Evolutionary conservation across 1,140 invertebrate species (phyloP).

Genomic region (Heliothis virescens): DNA sequence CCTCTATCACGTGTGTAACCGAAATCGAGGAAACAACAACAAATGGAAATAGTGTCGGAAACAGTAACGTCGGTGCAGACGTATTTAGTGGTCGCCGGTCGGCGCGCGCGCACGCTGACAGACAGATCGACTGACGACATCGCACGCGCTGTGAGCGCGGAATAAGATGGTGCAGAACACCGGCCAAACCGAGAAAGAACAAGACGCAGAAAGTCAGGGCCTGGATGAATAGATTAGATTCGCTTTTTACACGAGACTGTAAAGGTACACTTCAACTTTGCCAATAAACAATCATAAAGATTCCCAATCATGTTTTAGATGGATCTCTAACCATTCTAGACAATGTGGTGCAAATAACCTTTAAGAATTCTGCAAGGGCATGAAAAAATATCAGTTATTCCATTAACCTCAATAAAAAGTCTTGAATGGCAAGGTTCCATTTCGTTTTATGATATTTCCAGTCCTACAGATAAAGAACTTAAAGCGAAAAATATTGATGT

Average conservation of each 20-base stretch:
- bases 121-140: conserved; percentile 75
- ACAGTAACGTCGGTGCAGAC: conserved; percentile 72
- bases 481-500: background rate
- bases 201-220: too few species aligned
- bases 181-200: background rate
- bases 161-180: conserved; percentile 10
- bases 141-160: conserved; percentile 2
- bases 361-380: background rate
- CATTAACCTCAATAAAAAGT: background rate
- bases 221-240: too few species aligned
- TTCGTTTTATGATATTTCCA: background rate
- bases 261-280: too few species aligned
- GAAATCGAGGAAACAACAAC: conserved; percentile 62
- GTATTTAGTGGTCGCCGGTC: conserved; percentile 71
- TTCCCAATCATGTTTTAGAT: too few species aligned
- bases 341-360: background rate
- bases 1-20: conserved; percentile 27
- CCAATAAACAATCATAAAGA: too few species aligned
- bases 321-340: too few species aligned
- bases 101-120: conserved; percentile 62
- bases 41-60: conserved; percentile 79
- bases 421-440: background rate
- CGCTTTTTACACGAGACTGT: too few species aligned
- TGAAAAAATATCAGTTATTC: background rate
- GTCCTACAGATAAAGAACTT: background rate